Base-by-base conservation (phyloP, 2,113 vertebrate genomes). In the Pygoscelis adeliae region DNA sequence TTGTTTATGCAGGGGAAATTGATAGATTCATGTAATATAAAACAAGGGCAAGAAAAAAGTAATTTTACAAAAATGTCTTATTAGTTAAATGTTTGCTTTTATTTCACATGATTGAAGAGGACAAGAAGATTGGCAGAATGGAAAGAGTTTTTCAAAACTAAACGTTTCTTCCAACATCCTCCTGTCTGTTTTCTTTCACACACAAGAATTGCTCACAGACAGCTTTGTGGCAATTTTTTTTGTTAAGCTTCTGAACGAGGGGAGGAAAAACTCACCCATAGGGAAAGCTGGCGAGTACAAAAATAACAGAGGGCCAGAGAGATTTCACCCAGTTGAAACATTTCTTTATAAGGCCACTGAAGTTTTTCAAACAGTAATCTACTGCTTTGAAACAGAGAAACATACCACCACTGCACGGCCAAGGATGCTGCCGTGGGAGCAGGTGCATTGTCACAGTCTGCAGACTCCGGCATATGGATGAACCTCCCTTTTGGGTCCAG, bases 51-150 rank as follows among this genome's bases (percentile, higher is more conserved):
- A 85, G 76, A 76, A 79, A 89, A 82, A 92, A 94, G 62, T 34
- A 40, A 66, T 96, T 91, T 95, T 95, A 55, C 36, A 82, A 19
- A 80, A 84, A 90, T 69, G 38, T 42, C 71, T 61, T 96, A 72
- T 56, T 93, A 79, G 76, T 87, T 90, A 89, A 96, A 77, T 46
- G 32, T 44, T 86, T 62, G 52, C 34, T 95, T 97, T 61, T 91
- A 32, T 40, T 80, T 96, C 55, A 70, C 36, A 49, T 79, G 94
- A 92, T 92, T 97, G 93, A 93, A 90, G 87, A 84, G 50, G 59
- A 63, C 63, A 95, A 92, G 72, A 52, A 70, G 23, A 92, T 77
- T 6, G 5, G 61, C 72, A 98, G 77, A 87, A 89, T 82, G 10
- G 87, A 89, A 92, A 90, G 49, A 46, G 15, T 38, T 97, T 90